Base-by-base conservation (phyloP, 2,797 vertebrate species). In the Lutjanus argentimaculatus region DNA sequence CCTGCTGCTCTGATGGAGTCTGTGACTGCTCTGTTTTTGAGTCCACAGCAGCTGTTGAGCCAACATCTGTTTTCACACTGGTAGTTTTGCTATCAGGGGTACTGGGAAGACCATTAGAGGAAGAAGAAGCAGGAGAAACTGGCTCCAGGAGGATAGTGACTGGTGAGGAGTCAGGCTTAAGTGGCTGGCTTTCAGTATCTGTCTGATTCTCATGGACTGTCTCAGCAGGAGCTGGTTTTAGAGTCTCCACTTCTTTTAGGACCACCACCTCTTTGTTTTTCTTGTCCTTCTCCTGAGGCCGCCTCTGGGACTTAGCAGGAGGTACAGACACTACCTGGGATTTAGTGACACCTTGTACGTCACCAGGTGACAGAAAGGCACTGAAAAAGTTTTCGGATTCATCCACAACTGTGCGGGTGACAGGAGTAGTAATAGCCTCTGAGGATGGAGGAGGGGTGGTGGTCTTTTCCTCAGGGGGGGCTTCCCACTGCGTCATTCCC, bases 311-410 rank as follows among this genome's bases (percentile, higher is more conserved):
- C 90, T 99, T 99, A 57, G 96, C 64, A 12, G 98, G 98, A 21
- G 98, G 96, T 36, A 97, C 97, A 52, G 97, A 99, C 56, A 99
- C 98, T 58, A 99, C 98, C 25, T 95, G 92, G 72, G 88, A 90
- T 90, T 94, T 95, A 75, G 95, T 91, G 75, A 96, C 90, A n/a
- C 85, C 91, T 82, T 97, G 97, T 17, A 88, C 90, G 0, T 99
- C 98, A 19, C 95, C 90, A 0, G 96, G 89, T 51, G 97, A 85
- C 64, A 99, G 94, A 93, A 99, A 99, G 96, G 97, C 96, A 97
- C 96, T 97, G 89, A 99, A 99, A 95, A 99, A 99, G 89, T 94
- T 98, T 83, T 99, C 98, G 0, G 98, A 97, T 86, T 99, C 98
- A 83, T 99, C 99, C 49, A 99, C 97, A 12, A 99, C 97, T 0